Percentiles rank a stretch among this genome's conserved stretches.
Conservation (phyloP, 2,797 vertebrate species). For the Cossypha heuglini region DNA sequence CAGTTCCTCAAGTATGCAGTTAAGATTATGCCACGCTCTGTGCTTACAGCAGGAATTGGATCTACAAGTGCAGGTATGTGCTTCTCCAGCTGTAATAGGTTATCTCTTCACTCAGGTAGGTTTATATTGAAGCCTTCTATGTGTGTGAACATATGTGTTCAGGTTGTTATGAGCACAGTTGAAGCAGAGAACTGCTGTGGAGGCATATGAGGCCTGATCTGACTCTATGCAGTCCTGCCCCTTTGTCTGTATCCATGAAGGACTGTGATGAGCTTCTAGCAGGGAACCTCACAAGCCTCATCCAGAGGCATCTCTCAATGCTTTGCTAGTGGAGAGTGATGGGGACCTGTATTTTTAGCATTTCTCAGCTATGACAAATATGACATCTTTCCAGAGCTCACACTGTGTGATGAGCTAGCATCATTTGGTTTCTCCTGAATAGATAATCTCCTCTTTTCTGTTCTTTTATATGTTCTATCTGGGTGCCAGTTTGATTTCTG, state of each 20-base stretch:
- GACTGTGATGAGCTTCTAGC: not conserved
- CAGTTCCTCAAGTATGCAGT: conserved; percentile 96
- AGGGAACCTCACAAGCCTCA: not conserved
- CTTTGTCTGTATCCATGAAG: not conserved
- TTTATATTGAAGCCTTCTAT: not conserved
- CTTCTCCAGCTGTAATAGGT: not conserved
- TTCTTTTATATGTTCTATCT: not conserved
- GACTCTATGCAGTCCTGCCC: not conserved
- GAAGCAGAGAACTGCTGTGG: not conserved
- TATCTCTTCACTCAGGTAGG: not conserved
- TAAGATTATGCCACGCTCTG: conserved; percentile 91
- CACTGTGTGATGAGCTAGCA: not conserved
- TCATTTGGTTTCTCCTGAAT: not conserved
- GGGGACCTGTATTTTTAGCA: not conserved
- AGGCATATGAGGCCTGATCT: not conserved
- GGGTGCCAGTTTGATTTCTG: not conserved
- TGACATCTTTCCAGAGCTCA: not conserved
- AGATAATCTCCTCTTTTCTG: not conserved
- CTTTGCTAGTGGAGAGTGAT: not conserved
- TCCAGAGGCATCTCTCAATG: not conserved
- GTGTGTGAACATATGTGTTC: not conserved
- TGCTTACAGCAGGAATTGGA: conserved; percentile 94
- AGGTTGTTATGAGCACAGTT: not conserved
- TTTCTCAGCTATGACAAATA: not conserved
- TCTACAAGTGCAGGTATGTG: conserved; percentile 92